Evolutionary conservation across 2,888 invertebrate genomes (phyloP), one percentile per base, ranked within the genome.

Genomic region (Melinaea menophilus): DNA sequence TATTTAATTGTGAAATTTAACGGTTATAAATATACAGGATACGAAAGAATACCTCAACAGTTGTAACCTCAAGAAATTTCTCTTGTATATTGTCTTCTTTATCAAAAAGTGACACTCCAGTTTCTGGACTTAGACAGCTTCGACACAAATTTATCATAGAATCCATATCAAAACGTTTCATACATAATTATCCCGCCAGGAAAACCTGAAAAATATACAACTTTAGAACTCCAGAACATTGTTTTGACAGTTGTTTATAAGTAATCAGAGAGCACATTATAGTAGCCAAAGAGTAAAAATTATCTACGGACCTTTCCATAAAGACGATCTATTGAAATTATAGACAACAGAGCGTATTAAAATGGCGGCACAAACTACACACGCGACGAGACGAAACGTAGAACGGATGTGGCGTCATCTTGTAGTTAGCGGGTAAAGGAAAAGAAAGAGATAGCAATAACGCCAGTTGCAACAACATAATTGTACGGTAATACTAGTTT

Each of bases 261-360:
- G 76, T 74, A 80, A 82, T 84, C 87, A 87, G 73, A 85, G 85
- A 85, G 81, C 79, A 86, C 79, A 83, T 79, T 78, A 72, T 70
- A 74, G 67, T 70, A 73, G 71, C 88, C 90, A 90, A 88, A 90
- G 90, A 90, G 88, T 84, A 88, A 85, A 51, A 86, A 88, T 90
- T 88, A 91, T 91, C 91, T 90, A 91, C 91, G 89, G 90, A 86
- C 86, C 88, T 81, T 85, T 83, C 79, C 90, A 89, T 88, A 90
- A 88, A 88, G 82, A 81, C 82, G 80, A 85, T 85, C 88, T 88
- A 90, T 86, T 82, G 80, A 83, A 87, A 85, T 85, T 85, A 89
- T 90, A 90, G 90, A 91, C 90, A 89, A 88, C 82, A 84, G 81
- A 84, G 78, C 77, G 78, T 77, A 75, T 76, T 76, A 87, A 88